Evolutionary conservation across 35 echinoderm and acorn worm species (phyloP).

Genomic region (Nesometra sesokonis): DNA sequence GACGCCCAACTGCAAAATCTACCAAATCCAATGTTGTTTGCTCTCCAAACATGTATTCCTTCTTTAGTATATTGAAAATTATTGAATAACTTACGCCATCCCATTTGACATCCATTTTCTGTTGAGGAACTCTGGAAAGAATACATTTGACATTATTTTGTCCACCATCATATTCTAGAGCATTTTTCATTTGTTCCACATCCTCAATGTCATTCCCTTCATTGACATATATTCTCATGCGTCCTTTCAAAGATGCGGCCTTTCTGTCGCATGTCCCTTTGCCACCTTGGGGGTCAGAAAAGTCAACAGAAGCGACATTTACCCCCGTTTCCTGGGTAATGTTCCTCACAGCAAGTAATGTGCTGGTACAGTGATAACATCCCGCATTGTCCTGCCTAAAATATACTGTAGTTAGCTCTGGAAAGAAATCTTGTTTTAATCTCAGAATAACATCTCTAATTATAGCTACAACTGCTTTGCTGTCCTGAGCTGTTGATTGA

Average conservation of each 20-base stretch:
- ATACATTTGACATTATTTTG: no score
- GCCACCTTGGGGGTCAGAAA: neutral
- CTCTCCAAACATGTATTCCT: neutral
- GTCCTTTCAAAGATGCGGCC: conserved; percentile 1
- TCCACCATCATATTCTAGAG: no score
- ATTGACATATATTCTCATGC: neutral
- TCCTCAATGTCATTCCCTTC: neutral
- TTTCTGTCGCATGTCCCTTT: neutral
- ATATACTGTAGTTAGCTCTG: neutral
- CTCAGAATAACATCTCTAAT: neutral
- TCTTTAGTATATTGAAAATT: neutral
- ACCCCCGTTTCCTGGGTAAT: neutral
- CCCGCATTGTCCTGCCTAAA: neutral
- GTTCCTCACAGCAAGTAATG: neutral
- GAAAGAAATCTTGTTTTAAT: conserved; percentile 1
- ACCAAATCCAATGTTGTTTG: neutral
- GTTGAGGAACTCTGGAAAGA: no score
- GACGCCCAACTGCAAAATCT: no score
- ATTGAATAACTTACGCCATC: neutral
- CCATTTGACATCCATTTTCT: no score
- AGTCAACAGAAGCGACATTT: neutral
- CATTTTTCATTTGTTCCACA: neutral
- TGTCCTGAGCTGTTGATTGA: neutral
- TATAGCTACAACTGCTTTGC: neutral
- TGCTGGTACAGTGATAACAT: neutral